Percentiles rank a stretch among this genome's conserved stretches.
Conservation (phyloP, 1,140 invertebrate genomes). For the Centruroides vittatus region DNA sequence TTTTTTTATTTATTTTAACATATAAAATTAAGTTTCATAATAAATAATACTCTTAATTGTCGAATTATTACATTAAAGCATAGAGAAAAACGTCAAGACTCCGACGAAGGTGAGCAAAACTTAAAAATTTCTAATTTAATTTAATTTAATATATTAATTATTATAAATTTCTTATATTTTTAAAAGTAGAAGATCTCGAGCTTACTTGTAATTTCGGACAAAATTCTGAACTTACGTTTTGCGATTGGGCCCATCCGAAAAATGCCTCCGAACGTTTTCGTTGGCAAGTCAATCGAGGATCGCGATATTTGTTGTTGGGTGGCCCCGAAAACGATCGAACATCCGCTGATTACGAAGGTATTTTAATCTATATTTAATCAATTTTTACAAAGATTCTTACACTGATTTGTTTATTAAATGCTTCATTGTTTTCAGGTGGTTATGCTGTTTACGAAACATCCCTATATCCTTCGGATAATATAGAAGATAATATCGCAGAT, state of each 20-base stretch:
- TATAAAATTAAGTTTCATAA: too few species aligned
- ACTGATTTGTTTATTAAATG: too few species aligned
- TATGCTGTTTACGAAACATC: conserved; percentile 48
- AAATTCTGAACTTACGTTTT: conserved; percentile 8
- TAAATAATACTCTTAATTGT: too few species aligned
- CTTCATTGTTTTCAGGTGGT: conserved; percentile 28
- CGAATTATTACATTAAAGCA: too few species aligned
- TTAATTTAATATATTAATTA: too few species aligned
- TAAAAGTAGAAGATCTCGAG: conserved; percentile 3
- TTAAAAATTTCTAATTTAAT: too few species aligned
- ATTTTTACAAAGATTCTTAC: too few species aligned
- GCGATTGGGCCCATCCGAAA: conserved; percentile 12
- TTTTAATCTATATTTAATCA: too few species aligned
- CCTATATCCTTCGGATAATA: not conserved
- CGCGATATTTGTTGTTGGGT: conserved; percentile 42
- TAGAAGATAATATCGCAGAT: not conserved
- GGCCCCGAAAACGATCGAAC: conserved; percentile 40
- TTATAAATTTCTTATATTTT: too few species aligned
- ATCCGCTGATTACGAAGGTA: conserved; percentile 24
- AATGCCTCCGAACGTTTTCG: not conserved
- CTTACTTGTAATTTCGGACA: conserved; percentile 15
- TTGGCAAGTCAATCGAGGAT: conserved; percentile 24
- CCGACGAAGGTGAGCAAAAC: too few species aligned
- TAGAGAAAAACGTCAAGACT: too few species aligned
- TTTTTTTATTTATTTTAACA: too few species aligned